Evolutionary conservation across 2,888 invertebrate genomes (phyloP).

Genomic region (Abrostola tripartita): DNA sequence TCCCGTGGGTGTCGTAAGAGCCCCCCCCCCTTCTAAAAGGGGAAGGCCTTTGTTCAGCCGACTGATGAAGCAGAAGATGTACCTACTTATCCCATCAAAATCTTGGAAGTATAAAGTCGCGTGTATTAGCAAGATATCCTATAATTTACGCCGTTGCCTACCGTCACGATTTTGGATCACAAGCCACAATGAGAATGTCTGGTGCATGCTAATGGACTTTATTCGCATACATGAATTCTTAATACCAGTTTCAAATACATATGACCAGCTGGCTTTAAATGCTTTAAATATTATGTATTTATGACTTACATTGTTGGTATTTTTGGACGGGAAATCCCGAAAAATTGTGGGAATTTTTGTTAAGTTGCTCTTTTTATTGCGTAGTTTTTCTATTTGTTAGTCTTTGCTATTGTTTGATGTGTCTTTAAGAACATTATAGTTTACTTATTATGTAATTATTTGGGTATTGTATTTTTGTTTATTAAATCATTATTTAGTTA

Average conservation of each 20-base stretch:
- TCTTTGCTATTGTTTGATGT: not conserved
- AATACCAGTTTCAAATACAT: slow-evolving; percentile 67
- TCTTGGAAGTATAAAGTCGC: no score
- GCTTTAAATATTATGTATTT: slow-evolving; percentile 55
- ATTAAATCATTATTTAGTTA: no score
- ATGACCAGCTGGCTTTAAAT: slow-evolving; percentile 59
- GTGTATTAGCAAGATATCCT: slow-evolving; percentile 29
- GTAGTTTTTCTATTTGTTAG: not conserved
- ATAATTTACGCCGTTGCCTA: slow-evolving; percentile 58
- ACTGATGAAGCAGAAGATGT: no score
- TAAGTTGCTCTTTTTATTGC: not conserved
- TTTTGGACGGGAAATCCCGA: slow-evolving; percentile 52
- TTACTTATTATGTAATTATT: no score
- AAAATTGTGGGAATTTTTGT: slow-evolving; percentile 47
- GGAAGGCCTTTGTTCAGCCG: no score
- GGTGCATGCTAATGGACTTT: slow-evolving; percentile 76
- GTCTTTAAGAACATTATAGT: no score
- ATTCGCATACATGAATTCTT: slow-evolving; percentile 80
- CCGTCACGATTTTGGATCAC: slow-evolving; percentile 83
- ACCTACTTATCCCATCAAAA: no score
- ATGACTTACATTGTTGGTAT: slow-evolving; percentile 43
- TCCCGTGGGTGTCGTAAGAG: no score
- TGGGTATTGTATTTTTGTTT: no score
- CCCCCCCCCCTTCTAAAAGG: no score
- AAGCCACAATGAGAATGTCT: slow-evolving; percentile 79